Evolutionary conservation across 2,113 vertebrate genomes (phyloP).

Genomic region (Myotis lucifugus): DNA sequence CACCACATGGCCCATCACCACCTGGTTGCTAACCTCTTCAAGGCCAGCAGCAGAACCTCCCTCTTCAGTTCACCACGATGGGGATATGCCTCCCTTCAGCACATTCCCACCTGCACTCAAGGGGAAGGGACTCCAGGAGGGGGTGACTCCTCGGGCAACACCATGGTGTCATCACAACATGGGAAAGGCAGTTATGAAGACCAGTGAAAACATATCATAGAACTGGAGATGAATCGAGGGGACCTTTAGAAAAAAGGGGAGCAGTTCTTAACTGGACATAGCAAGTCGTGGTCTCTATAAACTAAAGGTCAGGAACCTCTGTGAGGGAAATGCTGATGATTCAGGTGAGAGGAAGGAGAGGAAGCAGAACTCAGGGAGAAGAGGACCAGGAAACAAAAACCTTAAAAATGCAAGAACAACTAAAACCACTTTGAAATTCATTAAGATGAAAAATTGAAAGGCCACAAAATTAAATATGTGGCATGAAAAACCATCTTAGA

Average conservation of each 20-base stretch:
- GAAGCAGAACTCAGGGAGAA: background rate
- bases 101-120: background rate
- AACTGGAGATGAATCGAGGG: background rate
- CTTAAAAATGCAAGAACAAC: background rate
- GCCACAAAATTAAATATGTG: background rate
- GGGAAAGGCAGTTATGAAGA: background rate
- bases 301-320: background rate
- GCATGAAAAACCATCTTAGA: background rate
- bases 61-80: background rate
- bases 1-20: background rate
- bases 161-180: background rate
- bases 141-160: fast-evolving
- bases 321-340: background rate
- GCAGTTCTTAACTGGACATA: background rate
- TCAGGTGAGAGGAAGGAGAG: background rate
- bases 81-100: background rate
- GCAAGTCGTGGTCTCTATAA: background rate
- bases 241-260: background rate
- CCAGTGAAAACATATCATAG: background rate
- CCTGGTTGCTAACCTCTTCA: no score
- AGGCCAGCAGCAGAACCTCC: background rate
- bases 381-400: background rate
- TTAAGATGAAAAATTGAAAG: background rate
- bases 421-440: background rate
- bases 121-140: fast-evolving